These are phyloP conservation scores for Cordylochernes scorpioides DNA, from an alignment of 2,888 invertebrate species.

Conservation along the genomic window DNA sequence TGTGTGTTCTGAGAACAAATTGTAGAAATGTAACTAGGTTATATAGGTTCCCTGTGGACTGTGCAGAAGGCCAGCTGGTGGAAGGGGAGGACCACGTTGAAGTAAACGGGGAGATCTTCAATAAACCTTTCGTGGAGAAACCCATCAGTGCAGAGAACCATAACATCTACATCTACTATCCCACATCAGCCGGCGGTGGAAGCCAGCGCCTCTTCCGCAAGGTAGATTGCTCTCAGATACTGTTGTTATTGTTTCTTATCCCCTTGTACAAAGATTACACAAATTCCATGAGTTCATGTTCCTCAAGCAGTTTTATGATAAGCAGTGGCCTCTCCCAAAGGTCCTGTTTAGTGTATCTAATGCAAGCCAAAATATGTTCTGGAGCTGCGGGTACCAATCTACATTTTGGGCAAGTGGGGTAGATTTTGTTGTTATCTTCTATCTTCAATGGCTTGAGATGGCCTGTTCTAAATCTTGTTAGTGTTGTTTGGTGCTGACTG, in stretches of 20 bases:
- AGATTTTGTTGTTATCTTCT: too few species aligned
- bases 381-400: too few species aligned
- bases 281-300: not conserved
- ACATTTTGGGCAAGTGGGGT: too few species aligned
- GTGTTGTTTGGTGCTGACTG: too few species aligned
- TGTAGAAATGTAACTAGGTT: slow-evolving; percentile 1
- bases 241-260: too few species aligned
- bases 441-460: too few species aligned
- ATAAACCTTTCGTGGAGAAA: slow-evolving; percentile 97
- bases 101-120: slow-evolving; percentile 76
- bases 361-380: too few species aligned
- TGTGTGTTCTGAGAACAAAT: too few species aligned
- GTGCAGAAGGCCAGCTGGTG: slow-evolving; percentile 54
- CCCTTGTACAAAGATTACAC: too few species aligned
- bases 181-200: slow-evolving; percentile 86
- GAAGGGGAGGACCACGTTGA: slow-evolving; percentile 93
- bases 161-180: slow-evolving; percentile 98
- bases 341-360: too few species aligned
- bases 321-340: too few species aligned
- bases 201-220: slow-evolving; percentile 91
- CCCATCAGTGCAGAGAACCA: slow-evolving; percentile 98
- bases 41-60: slow-evolving; percentile 2
- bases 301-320: not conserved
- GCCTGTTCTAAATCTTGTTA: too few species aligned
- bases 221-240: slow-evolving; percentile 27